phyloP scores from a whole-genome alignment of 1,140 invertebrate species.

The Diabrotica virgifera region DNA sequence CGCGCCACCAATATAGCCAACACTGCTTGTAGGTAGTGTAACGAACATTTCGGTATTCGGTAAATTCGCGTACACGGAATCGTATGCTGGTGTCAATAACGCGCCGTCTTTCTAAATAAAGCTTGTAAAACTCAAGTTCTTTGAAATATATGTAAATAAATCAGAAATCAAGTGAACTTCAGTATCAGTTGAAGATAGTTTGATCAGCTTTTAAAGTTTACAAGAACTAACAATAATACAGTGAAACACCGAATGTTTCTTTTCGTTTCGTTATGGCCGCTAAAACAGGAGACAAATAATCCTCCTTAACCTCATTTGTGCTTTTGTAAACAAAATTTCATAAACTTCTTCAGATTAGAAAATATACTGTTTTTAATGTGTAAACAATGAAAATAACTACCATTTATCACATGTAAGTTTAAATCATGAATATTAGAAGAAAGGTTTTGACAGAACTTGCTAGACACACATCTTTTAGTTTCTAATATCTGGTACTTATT shows the following conservation, averaged over 20 bases:
- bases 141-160: constrained; percentile 31
- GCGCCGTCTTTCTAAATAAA: constrained; percentile 32
- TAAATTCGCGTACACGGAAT: constrained; percentile 17
- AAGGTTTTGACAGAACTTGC: not conserved
- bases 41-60: constrained; percentile 13
- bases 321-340: constrained; percentile 34
- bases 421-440: constrained; percentile 16
- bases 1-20: constrained; percentile 29
- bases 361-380: not conserved
- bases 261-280: constrained; percentile 44
- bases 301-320: constrained; percentile 44
- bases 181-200: constrained; percentile 25
- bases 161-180: constrained; percentile 22
- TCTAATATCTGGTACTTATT: constrained; percentile 10
- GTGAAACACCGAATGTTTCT: constrained; percentile 42
- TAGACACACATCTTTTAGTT: constrained; percentile 4
- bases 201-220: constrained; percentile 14
- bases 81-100: constrained; percentile 33
- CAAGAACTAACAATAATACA: constrained; percentile 32
- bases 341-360: constrained; percentile 7
- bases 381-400: not conserved
- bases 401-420: constrained; percentile 2
- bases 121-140: constrained; percentile 28
- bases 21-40: constrained; percentile 24
- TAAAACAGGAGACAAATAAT: constrained; percentile 43